A percentile compares a stretch with the other conserved stretches of the same genome.
Conservation (phyloP, 2,797 vertebrate species). For the Muraenolepis orangiensis region DNA sequence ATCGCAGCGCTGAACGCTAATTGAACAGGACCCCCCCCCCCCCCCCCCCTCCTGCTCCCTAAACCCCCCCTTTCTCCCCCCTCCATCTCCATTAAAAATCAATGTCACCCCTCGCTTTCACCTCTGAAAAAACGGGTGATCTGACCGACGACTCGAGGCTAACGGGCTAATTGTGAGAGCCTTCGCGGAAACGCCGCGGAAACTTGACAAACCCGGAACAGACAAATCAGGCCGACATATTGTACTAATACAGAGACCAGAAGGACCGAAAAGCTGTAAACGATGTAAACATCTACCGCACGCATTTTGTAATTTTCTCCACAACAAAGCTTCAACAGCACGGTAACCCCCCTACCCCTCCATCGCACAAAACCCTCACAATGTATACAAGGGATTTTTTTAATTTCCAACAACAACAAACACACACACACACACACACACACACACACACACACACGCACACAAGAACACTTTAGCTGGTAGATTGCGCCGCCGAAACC, state of each 20-base stretch:
- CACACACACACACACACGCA: too few species aligned
- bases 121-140: constrained; percentile 56
- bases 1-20: constrained; percentile 39
- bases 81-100: constrained; percentile 58
- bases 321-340: background rate
- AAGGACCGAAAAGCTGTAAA: background rate
- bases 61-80: too few species aligned
- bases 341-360: background rate
- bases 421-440: background rate
- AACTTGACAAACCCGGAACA: too few species aligned
- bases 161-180: background rate
- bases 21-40: background rate
- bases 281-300: background rate
- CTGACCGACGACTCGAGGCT: background rate
- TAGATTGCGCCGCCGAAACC: constrained; percentile 30
- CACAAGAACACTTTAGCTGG: constrained; percentile 19
- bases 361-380: background rate
- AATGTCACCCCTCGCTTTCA: constrained; percentile 13
- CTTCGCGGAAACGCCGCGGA: background rate
- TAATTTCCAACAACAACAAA: background rate
- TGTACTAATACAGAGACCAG: background rate
- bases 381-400: background rate
- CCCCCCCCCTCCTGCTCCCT: too few species aligned
- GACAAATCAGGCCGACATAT: background rate
- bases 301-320: too few species aligned